These are phyloP conservation scores for Drusus annulatus DNA, from an alignment of 1,140 invertebrate species.

Conservation along the genomic window DNA sequence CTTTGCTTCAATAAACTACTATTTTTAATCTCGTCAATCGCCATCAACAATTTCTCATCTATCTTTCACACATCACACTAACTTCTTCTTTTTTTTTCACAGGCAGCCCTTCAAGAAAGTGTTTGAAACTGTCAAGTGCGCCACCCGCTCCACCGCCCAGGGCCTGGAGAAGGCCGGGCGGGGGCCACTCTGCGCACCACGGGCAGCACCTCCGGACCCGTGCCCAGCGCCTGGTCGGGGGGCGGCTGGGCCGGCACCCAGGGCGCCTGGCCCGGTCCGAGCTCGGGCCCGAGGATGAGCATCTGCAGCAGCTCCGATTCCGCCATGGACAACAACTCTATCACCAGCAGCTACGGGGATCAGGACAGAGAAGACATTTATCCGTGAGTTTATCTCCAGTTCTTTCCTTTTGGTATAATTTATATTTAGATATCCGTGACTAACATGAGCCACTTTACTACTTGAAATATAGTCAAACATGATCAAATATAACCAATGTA, in stretches of 20 bases:
- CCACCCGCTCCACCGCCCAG: slow-evolving; percentile 75
- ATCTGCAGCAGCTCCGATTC: slow-evolving; percentile 65
- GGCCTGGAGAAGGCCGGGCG: slow-evolving; percentile 54
- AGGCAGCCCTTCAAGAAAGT: slow-evolving; percentile 84
- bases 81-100: slow-evolving; percentile 54
- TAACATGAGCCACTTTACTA: too few species aligned
- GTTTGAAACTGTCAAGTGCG: slow-evolving; percentile 88
- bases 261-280: slow-evolving; percentile 61
- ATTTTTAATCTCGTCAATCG: too few species aligned
- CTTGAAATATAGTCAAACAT: too few species aligned
- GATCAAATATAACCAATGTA: too few species aligned
- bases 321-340: slow-evolving; percentile 67
- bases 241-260: slow-evolving; percentile 62
- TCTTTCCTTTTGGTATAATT: too few species aligned
- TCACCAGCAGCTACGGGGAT: slow-evolving; percentile 70
- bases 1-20: too few species aligned
- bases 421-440: too few species aligned
- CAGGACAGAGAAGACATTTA: slow-evolving; percentile 75
- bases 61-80: too few species aligned
- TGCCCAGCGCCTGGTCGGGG: slow-evolving; percentile 48
- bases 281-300: slow-evolving; percentile 71
- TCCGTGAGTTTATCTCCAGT: slow-evolving; percentile 70
- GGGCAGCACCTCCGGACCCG: slow-evolving; percentile 7
- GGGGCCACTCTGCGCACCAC: slow-evolving; percentile 17
- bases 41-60: too few species aligned